phyloP scores from a whole-genome alignment of 2,888 invertebrate genomes.

The Rhopalosiphum nymphaeae region DNA sequence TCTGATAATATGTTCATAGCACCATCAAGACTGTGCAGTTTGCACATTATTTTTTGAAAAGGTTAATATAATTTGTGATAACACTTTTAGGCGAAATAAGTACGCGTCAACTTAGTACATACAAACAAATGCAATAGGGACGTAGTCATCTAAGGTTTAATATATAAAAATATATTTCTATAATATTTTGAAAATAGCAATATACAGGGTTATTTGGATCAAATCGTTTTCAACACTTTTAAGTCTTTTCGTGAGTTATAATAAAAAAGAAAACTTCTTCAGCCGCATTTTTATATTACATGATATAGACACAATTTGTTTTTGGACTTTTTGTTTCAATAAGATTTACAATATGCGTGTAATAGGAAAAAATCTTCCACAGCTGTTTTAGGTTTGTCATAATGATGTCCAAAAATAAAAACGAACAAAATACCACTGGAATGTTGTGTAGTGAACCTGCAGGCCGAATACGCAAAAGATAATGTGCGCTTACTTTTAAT shows the following conservation, averaged over 20 bases:
- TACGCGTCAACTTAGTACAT: background rate
- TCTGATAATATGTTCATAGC: background rate
- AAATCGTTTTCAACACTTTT: background rate
- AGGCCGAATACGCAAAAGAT: conserved; percentile 47
- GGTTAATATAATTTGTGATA: background rate
- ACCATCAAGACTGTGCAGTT: background rate
- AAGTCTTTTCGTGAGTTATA: background rate
- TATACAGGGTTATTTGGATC: background rate
- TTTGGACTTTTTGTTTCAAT: background rate
- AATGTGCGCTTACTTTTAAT: conserved; percentile 45
- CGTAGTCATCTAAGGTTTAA: background rate
- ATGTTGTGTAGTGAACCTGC: conserved; percentile 19
- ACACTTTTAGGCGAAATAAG: background rate
- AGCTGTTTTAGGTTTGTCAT: background rate
- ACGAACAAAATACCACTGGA: background rate
- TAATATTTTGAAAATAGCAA: background rate
- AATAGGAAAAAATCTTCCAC: background rate
- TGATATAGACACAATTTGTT: background rate
- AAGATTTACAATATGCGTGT: too few relatives aligned
- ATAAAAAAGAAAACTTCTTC: background rate
- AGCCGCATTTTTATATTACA: background rate
- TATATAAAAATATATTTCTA: background rate
- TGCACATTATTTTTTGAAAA: background rate
- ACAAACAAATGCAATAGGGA: background rate
- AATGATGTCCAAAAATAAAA: background rate